Base-by-base conservation (phyloP, 2,113 vertebrate species). In the Datnioides undecimradiatus region DNA sequence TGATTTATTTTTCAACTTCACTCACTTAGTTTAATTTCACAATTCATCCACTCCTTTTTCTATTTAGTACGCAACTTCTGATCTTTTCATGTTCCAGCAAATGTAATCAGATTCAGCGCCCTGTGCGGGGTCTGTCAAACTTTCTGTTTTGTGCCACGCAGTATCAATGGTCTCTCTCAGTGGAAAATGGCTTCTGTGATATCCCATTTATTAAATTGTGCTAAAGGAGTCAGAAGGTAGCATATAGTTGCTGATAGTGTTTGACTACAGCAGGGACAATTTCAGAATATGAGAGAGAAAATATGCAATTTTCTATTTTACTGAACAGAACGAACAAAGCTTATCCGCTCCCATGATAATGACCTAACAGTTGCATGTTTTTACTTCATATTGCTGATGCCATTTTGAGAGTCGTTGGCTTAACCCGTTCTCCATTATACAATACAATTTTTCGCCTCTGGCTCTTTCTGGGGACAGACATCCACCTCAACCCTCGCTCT, bases 381-480 rank as follows among this genome's bases (percentile, higher is more conserved):
- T 66, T 55, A 73, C 43, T 57, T 81, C 31, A 58, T 19, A 48
- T n/a, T 58, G 31, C 16, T 63, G 29, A 65, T 65, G 46, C n/a
- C 25, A 66, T 51, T 69, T 74, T 43, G 64, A 72, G 55, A 46
- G 21, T 19, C 31, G 29, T 14, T 51, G 45, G 14, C 36, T 75
- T 46, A 71, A 70, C 34, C 34, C 9, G 6, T 49, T 23, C 88
- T 95, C 88, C 86, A 93, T 88, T 91, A 92, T 91, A 59, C 41
- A 46, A 55, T 38, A 92, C 92, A 91, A 89, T 92, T 91, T 92
- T 91, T 92, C 93, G 84, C 88, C 91, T 92, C 87, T 90, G 87
- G 88, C 91, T 93, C 70, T 93, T 87, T 92, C 84, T 71, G 54
- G 57, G 68, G 48, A 79, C 71, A 80, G 80, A 64, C 58, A 36